These are phyloP conservation scores for Echeneis naucrates DNA, from an alignment of 2,797 vertebrate genomes.

Conservation along the genomic window DNA sequence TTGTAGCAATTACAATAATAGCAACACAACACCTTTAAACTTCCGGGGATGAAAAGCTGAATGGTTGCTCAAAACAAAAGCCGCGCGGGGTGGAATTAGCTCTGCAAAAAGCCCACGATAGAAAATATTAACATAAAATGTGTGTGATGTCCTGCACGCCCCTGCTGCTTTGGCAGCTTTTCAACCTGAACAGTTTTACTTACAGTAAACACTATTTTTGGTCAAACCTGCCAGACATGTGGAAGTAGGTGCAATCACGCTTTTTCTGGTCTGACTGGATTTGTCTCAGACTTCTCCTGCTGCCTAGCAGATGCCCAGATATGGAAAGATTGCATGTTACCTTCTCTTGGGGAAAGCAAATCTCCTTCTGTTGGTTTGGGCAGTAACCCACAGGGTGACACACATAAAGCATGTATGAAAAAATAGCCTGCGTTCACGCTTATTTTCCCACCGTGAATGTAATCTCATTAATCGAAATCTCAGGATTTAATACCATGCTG, in stretches of 20 bases:
- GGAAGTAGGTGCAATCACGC: constrained; percentile 30
- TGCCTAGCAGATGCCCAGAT: constrained; percentile 40
- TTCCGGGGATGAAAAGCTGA: constrained; percentile 51
- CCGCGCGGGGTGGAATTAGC: constrained; percentile 24
- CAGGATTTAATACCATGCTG: constrained; percentile 58
- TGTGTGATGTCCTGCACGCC: neutral
- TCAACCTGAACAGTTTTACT: constrained; percentile 17
- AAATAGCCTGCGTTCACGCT: constrained; percentile 52
- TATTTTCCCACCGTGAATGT: constrained; percentile 60
- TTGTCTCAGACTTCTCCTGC: constrained; percentile 39
- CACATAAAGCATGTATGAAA: constrained; percentile 60
- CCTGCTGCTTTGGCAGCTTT: neutral
- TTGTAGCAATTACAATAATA: constrained; percentile 73
- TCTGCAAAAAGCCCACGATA: constrained; percentile 25
- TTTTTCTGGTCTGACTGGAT: constrained; percentile 50
- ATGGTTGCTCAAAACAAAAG: constrained; percentile 54
- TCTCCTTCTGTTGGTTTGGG: constrained; percentile 45
- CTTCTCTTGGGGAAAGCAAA: constrained; percentile 33
- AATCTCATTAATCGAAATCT: constrained; percentile 71
- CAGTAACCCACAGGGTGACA: constrained; percentile 45
- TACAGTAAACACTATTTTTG: neutral
- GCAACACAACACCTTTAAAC: constrained; percentile 72
- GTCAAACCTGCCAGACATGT: constrained; percentile 37
- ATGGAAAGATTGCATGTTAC: constrained; percentile 27
- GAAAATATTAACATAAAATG: constrained; percentile 7